Evolutionary conservation across 2,113 vertebrate genomes (phyloP).

Genomic region (Zapus hudsonius): DNA sequence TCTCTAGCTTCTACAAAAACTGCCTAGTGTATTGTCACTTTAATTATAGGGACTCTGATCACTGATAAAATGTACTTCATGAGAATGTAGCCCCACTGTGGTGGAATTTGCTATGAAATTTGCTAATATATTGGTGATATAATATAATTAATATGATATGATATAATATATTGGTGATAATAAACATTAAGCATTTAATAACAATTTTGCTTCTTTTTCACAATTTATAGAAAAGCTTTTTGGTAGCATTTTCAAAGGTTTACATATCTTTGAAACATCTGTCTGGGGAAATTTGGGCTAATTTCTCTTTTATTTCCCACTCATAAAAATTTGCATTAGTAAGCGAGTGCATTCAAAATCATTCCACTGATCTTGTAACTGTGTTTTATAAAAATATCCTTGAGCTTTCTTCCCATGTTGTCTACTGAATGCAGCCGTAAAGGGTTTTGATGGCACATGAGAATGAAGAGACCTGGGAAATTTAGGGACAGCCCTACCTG

Average conservation of each 20-base stretch:
- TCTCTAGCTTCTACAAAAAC: conserved; percentile 6
- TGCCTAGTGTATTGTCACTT: not conserved
- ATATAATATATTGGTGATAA: conserved; percentile 59
- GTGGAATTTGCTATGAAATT: conserved; percentile 59
- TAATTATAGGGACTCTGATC: not conserved
- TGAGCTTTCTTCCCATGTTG: conserved; percentile 15
- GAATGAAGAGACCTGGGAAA: not conserved
- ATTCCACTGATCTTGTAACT: conserved; percentile 60
- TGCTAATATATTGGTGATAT: conserved; percentile 56
- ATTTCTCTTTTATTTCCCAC: conserved; percentile 69
- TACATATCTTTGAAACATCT: conserved; percentile 69
- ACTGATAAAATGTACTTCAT: conserved; percentile 35
- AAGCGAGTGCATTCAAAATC: conserved; percentile 58
- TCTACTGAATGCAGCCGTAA: not conserved
- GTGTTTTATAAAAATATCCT: conserved; percentile 61
- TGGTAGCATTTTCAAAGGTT: conserved; percentile 59
- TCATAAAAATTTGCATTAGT: conserved; percentile 63
- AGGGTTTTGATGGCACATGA: not conserved
- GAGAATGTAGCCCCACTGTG: conserved; percentile 23
- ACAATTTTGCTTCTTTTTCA: conserved; percentile 67
- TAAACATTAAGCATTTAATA: conserved; percentile 68
- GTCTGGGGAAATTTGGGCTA: conserved; percentile 71
- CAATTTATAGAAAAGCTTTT: conserved; percentile 64
- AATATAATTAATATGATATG: too few species aligned
- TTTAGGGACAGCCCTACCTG: not conserved